A percentile compares a stretch with the other conserved stretches of the same genome.
Conservation (phyloP, 2,888 invertebrate genomes). For the Theretra japonica region DNA sequence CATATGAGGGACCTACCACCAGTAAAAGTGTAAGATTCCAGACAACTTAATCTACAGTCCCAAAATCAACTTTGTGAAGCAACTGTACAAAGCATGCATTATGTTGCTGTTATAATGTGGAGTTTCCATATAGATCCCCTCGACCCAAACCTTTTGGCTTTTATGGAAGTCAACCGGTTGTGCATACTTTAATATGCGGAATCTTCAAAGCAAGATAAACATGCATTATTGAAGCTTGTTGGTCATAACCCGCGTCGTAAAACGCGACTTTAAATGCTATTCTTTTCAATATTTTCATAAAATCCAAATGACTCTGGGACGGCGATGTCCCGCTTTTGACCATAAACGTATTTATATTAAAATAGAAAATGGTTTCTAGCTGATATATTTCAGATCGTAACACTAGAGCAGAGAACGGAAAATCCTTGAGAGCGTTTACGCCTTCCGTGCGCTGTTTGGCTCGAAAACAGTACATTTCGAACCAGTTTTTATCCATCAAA, state of each 20-base stretch:
- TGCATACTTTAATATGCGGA: background rate
- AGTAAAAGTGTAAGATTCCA: too few relatives aligned
- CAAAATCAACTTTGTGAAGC: too few relatives aligned
- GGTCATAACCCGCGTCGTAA: constrained; percentile 19
- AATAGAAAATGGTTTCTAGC: constrained; percentile 3
- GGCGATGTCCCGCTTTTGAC: constrained; percentile 24
- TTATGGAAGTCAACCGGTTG: background rate
- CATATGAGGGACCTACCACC: too few relatives aligned
- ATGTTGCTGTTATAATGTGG: too few relatives aligned
- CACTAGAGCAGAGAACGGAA: background rate
- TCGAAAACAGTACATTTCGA: too few relatives aligned
- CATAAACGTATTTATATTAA: constrained; percentile 27
- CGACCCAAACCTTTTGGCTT: background rate
- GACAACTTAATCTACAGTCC: too few relatives aligned
- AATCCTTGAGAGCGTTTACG: too few relatives aligned
- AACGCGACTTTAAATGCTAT: constrained; percentile 23
- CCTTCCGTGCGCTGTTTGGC: too few relatives aligned
- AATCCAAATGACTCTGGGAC: constrained; percentile 24
- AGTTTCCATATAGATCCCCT: background rate
- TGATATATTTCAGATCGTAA: constrained; percentile 3
- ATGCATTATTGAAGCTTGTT: constrained; percentile 18
- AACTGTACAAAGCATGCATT: too few relatives aligned
- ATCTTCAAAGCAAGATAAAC: constrained; percentile 21
- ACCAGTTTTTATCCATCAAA: too few relatives aligned
- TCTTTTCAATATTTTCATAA: constrained; percentile 32